These are phyloP conservation scores for Ostrea denselamellosa DNA, from an alignment of 1,140 invertebrate species.

Conservation along the genomic window DNA sequence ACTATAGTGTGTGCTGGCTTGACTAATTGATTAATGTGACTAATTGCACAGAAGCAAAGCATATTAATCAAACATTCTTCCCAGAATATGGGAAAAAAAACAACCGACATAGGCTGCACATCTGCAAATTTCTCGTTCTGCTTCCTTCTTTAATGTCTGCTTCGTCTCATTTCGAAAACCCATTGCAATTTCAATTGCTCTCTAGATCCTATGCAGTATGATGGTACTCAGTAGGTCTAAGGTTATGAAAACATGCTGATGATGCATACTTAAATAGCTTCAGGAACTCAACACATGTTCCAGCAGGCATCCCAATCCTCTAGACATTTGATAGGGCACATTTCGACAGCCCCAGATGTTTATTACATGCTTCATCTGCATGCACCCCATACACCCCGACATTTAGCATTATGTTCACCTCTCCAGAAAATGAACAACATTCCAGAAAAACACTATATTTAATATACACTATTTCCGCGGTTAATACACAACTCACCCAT, in stretches of 20 bases:
- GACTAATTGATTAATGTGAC: not conserved
- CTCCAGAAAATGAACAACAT: not conserved
- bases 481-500: not conserved
- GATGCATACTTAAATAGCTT: not conserved
- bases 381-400: not conserved
- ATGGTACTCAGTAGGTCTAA: not conserved
- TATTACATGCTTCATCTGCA: not conserved
- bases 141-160: not conserved
- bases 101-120: not conserved
- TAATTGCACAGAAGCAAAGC: not conserved
- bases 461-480: not conserved
- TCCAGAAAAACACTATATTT: not conserved
- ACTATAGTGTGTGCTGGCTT: not conserved
- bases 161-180: not conserved
- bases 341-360: not conserved
- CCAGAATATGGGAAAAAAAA: not conserved
- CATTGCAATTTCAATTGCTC: not conserved
- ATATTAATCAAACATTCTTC: not conserved
- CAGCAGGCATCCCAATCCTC: not conserved
- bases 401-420: not conserved
- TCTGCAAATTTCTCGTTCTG: not conserved
- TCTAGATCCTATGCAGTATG: not conserved
- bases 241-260: not conserved
- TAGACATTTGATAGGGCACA: not conserved
- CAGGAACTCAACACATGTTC: slow-evolving; percentile 17